These are phyloP conservation scores for Lasioglossum baleicum DNA, from an alignment of 1,140 invertebrate species.

Conservation along the genomic window DNA sequence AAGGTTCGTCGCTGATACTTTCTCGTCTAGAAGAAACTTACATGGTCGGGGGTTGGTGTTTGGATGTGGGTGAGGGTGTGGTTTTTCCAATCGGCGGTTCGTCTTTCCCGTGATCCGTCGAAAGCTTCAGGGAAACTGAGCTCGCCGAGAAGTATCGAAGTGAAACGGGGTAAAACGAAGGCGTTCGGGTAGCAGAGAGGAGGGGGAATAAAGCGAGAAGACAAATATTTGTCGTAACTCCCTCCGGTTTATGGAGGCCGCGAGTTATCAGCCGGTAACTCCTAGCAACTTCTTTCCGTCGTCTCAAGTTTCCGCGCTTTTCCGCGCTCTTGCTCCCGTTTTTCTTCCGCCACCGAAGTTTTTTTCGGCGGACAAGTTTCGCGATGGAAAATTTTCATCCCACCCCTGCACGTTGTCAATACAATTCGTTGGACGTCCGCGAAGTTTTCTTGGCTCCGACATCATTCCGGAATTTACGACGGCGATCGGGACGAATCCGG, in stretches of 20 bases:
- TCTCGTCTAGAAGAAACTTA: not conserved
- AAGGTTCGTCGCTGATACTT: not conserved
- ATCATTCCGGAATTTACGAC: too few relatives aligned
- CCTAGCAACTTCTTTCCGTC: slow-evolving; percentile 31
- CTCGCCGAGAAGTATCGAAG: slow-evolving; percentile 2
- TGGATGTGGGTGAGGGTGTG: not conserved
- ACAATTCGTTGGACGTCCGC: not conserved
- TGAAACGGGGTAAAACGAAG: not conserved
- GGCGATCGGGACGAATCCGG: too few relatives aligned
- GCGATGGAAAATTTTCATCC: slow-evolving; percentile 13
- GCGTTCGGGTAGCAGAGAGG: not conserved
- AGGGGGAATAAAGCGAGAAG: slow-evolving; percentile 38
- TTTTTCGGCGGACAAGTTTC: not conserved
- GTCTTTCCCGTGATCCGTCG: too few relatives aligned
- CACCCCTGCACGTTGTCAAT: not conserved
- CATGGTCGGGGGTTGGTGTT: too few relatives aligned
- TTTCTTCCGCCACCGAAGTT: slow-evolving; percentile 10
- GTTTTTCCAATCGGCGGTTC: not conserved
- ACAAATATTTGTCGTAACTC: slow-evolving; percentile 61
- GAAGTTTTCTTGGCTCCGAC: not conserved
- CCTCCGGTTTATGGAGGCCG: slow-evolving; percentile 37
- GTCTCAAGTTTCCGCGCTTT: slow-evolving; percentile 19
- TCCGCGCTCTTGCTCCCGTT: not conserved
- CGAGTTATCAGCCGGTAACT: slow-evolving; percentile 52
- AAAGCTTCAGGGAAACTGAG: slow-evolving; percentile 17